Evolutionary conservation across 2,113 vertebrate genomes (phyloP), one percentile per base, ranked within the genome.

Genomic region (Gobio gobio): DNA sequence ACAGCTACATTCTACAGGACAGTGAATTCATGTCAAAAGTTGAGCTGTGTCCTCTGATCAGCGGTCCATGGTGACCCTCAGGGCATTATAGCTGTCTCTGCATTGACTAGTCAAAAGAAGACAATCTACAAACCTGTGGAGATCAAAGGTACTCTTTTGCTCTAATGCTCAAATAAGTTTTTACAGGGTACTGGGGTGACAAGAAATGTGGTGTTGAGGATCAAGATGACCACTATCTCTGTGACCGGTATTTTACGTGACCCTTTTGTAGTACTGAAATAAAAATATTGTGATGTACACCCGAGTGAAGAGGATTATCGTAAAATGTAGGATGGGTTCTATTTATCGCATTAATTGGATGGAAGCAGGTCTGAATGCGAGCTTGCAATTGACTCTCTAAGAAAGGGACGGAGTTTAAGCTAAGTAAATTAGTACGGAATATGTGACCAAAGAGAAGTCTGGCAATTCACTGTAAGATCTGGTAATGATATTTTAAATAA

Each of bases 131-230:
- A 49, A 84, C 66, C 82, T 29, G 82, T 26, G 40, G 78, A 90
- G 90, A 89, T 88, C 86, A 86, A 91, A 87, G 86, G 58, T 45
- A 72, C 8, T 81, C 83, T 74, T 47, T 59, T 29, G 33, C 43
- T 68, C 64, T 59, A 5, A 81, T 29, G 24, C 20, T 22, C 59
- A 73, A 85, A 16, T 24, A 72, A 7, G 20, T 54, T 78, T 75
- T 77, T 56, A 68, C 74, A 68, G 43, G 54, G 20, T 43, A n/a
- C 24, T 36, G 66, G 18, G 61, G 68, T 7, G 49, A 68, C 22
- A 26, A 70, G 73, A 78, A 59, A 78, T 18, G 6, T 79, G 29
- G 64, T 63, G 63, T 40, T 49, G n/a, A 26, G 12, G 16, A 22
- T 29, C n/a, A 13, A 6, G 5, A 40, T 51, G 49, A 51, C 13